These are phyloP conservation scores for Ceratotherium simum DNA, from an alignment of 2,113 vertebrate genomes.

Conservation along the genomic window DNA sequence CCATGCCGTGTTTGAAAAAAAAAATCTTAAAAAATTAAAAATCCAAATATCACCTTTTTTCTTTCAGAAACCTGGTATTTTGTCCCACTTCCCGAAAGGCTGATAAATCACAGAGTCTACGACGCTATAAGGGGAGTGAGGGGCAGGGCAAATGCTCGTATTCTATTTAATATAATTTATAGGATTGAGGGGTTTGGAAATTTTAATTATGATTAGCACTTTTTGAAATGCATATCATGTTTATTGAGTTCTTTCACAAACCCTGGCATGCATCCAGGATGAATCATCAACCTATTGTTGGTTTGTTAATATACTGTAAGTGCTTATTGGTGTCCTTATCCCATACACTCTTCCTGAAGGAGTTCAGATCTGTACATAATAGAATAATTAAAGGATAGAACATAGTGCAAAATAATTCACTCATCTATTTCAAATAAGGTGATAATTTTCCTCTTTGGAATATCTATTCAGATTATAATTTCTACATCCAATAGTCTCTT, in stretches of 20 bases:
- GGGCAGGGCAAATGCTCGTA: slow-evolving; percentile 14
- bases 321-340: slow-evolving; percentile 58
- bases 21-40: neutral
- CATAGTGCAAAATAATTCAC: slow-evolving; percentile 55
- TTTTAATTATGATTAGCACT: slow-evolving; percentile 67
- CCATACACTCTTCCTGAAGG: slow-evolving; percentile 39
- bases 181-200: slow-evolving; percentile 35
- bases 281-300: slow-evolving; percentile 71
- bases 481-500: slow-evolving; percentile 53
- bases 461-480: slow-evolving; percentile 70
- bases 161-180: slow-evolving; percentile 36
- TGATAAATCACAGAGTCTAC: neutral
- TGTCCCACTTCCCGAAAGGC: neutral
- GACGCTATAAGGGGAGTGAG: neutral
- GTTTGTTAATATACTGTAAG: slow-evolving; percentile 68
- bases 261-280: slow-evolving; percentile 57
- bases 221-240: slow-evolving; percentile 69
- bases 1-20: neutral
- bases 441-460: slow-evolving; percentile 66
- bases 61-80: neutral
- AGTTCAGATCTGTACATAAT: slow-evolving; percentile 44
- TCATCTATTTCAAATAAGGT: slow-evolving; percentile 69
- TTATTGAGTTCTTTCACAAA: slow-evolving; percentile 64
- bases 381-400: slow-evolving; percentile 68
- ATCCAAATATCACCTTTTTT: neutral